Evolutionary conservation across 2,888 invertebrate species (phyloP).

Genomic region (Scaptomyza polygonia): DNA sequence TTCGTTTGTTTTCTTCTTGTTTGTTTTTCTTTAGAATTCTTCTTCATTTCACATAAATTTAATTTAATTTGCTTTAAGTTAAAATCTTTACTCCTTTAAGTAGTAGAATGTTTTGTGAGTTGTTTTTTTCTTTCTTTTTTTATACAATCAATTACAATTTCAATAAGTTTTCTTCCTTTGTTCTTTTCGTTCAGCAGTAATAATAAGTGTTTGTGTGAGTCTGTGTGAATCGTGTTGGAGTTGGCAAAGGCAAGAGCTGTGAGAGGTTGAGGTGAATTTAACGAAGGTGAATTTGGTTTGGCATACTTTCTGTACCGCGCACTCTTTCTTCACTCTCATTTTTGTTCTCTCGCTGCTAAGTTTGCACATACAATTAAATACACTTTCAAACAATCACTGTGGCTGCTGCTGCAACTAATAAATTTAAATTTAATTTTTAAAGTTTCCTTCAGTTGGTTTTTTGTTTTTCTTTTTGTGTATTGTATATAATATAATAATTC

Average conservation of each 20-base stretch:
- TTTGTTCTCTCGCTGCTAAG: slow-evolving; percentile 3
- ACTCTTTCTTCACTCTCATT: neutral
- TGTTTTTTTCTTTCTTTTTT: slow-evolving; percentile 26
- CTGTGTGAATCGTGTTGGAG: slow-evolving; percentile 21
- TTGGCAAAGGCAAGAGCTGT: slow-evolving; percentile 23
- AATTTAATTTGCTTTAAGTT: slow-evolving; percentile 56
- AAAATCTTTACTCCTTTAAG: slow-evolving; percentile 64
- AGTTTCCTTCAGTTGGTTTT: slow-evolving; percentile 14
- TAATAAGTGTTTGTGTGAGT: slow-evolving; percentile 30
- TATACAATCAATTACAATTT: slow-evolving; percentile 59
- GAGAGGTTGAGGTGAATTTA: neutral
- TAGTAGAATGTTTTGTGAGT: slow-evolving; percentile 65
- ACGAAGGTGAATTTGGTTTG: slow-evolving; percentile 4
- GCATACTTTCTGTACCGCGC: neutral
- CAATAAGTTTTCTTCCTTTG: neutral
- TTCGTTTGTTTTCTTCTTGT: slow-evolving; percentile 7
- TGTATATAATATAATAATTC: slow-evolving; percentile 5
- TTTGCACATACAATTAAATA: slow-evolving; percentile 22
- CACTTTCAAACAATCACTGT: slow-evolving; percentile 43
- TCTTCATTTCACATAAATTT: slow-evolving; percentile 43
- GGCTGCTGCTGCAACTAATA: slow-evolving; percentile 24
- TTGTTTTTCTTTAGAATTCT: slow-evolving; percentile 10
- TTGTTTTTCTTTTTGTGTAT: slow-evolving; percentile 1
- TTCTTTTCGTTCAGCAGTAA: slow-evolving; percentile 21
- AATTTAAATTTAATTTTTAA: slow-evolving; percentile 7